Percentiles rank a stretch among this genome's conserved stretches.
Conservation (phyloP, 2,797 vertebrate genomes). For the Crypturellus tataupa region DNA sequence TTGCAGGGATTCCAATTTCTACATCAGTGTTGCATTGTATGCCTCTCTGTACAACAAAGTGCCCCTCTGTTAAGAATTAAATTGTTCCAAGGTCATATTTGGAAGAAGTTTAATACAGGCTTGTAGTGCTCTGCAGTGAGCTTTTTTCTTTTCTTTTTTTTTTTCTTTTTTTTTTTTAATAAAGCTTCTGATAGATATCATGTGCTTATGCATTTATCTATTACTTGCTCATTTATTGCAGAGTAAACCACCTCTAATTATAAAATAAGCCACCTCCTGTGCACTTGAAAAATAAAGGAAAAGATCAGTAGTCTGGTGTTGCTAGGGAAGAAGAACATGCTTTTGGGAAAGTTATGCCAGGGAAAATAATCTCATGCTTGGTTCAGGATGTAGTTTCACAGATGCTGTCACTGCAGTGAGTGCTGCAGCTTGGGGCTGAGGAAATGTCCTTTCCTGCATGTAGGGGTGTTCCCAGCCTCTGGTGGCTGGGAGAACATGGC, state of each 20-base stretch:
- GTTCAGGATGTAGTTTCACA: background rate
- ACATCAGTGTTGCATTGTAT: background rate
- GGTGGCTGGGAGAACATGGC: background rate
- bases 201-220: background rate
- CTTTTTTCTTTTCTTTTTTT: too few species aligned
- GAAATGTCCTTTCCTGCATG: background rate
- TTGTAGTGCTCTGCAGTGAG: background rate
- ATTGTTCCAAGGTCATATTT: background rate
- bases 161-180: too few species aligned
- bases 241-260: background rate
- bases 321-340: background rate
- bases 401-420: background rate
- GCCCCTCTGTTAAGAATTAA: background rate
- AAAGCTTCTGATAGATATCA: too few species aligned
- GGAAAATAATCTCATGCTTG: background rate
- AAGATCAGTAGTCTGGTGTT: background rate
- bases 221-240: background rate
- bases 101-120: background rate
- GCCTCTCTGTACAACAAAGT: background rate
- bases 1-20: fast-evolving
- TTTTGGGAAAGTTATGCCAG: background rate
- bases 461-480: too few species aligned
- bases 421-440: background rate
- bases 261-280: background rate
- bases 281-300: background rate